Conservation (phyloP, 1,140 invertebrate species). For the Drosophila pruinosa region DNA sequence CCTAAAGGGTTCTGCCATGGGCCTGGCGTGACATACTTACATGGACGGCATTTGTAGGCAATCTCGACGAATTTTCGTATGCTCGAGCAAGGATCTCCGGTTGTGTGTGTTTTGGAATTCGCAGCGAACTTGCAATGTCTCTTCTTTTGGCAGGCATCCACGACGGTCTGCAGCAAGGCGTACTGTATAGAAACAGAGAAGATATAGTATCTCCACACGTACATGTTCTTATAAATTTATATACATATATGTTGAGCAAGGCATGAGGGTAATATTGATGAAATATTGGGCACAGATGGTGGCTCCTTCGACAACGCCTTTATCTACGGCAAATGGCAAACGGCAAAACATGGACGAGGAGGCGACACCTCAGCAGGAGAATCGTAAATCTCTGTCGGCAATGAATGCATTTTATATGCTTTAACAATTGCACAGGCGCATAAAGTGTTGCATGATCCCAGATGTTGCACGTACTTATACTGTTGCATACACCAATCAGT, state of each 20-base stretch:
- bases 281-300: constrained; percentile 53
- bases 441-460: constrained; percentile 5
- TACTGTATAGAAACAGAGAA: constrained; percentile 86
- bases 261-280: constrained; percentile 36
- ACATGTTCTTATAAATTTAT: not conserved
- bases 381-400: constrained; percentile 48
- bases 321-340: constrained; percentile 12
- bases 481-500: constrained; percentile 5
- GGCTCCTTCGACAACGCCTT: constrained; percentile 15
- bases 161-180: constrained; percentile 94
- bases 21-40: constrained; percentile 87
- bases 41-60: constrained; percentile 96
- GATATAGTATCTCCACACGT: constrained; percentile 10
- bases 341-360: not conserved
- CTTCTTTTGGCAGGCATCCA: constrained; percentile 95
- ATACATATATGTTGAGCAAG: constrained; percentile 1
- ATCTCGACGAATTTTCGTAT: constrained; percentile 94
- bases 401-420: constrained; percentile 49
- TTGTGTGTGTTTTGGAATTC: constrained; percentile 89
- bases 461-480: constrained; percentile 19
- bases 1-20: not conserved
- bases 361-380: constrained; percentile 18
- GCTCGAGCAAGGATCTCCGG: constrained; percentile 92
- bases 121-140: constrained; percentile 93
- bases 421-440: constrained; percentile 43